Evolutionary conservation across 1,140 invertebrate species (phyloP).

Genomic region (Uloborus diversus): DNA sequence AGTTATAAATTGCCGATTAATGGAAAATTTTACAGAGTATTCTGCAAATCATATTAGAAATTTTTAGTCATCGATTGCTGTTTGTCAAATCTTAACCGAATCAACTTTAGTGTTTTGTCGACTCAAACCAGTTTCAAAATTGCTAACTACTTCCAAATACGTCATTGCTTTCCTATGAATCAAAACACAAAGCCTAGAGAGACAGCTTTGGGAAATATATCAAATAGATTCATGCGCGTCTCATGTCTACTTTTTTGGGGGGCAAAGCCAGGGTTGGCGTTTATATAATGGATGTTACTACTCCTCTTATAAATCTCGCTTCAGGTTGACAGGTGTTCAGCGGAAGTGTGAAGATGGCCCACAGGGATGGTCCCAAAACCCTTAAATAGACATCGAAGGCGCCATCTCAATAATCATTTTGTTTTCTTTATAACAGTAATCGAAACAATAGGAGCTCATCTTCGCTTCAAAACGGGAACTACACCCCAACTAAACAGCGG

Average conservation of each 20-base stretch:
- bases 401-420: slow-evolving; percentile 16
- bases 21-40: no score
- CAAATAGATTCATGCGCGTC: not conserved
- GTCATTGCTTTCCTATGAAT: no score
- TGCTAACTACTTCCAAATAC: no score
- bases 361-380: not conserved
- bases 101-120: no score
- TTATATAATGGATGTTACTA: not conserved
- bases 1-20: no score
- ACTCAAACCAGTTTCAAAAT: no score
- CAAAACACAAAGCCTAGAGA: no score
- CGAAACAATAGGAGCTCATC: slow-evolving; percentile 14
- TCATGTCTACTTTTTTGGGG: not conserved
- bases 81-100: no score
- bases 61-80: no score
- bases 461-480: not conserved
- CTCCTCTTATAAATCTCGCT: not conserved
- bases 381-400: slow-evolving; percentile 11
- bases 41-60: no score
- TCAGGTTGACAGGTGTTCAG: slow-evolving; percentile 22
- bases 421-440: slow-evolving; percentile 28
- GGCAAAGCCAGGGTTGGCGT: no score
- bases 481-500: slow-evolving; percentile 12
- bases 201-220: no score
- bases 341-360: slow-evolving; percentile 1